Evolutionary conservation across 2,113 vertebrate genomes (phyloP).

Genomic region (Cryptotis parvus): DNA sequence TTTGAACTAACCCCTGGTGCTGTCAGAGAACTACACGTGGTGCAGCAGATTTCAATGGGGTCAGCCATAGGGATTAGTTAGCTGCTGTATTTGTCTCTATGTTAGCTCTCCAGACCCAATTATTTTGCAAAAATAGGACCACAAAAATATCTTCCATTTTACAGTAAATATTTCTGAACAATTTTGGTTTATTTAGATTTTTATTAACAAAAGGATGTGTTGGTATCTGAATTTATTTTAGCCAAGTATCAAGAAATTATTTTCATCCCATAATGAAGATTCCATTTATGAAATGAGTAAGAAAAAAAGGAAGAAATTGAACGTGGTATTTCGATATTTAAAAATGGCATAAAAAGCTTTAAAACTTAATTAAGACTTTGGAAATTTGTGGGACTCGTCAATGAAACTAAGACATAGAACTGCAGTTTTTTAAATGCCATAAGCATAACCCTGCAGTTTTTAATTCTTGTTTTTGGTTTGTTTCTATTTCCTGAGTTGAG

Average conservation of each 20-base stretch:
- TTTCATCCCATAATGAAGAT: neutral
- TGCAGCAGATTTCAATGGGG: too few relatives aligned
- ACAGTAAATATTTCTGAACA: slow-evolving; percentile 39
- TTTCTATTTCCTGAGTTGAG: too few relatives aligned
- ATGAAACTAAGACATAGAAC: slow-evolving; percentile 9
- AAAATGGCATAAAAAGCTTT: slow-evolving; percentile 5
- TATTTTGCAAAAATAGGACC: neutral
- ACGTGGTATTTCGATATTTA: neutral
- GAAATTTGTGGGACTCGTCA: neutral
- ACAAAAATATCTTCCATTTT: neutral
- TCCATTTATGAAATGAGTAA: slow-evolving; percentile 1
- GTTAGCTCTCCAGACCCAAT: too few relatives aligned
- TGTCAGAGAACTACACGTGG: too few relatives aligned
- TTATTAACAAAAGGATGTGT: neutral
- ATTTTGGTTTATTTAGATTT: slow-evolving; percentile 11
- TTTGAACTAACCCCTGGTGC: too few relatives aligned
- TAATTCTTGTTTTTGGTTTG: too few relatives aligned
- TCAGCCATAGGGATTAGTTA: too few relatives aligned
- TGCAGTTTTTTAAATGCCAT: neutral
- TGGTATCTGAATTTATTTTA: slow-evolving; percentile 36
- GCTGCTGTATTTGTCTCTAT: too few relatives aligned
- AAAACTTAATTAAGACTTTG: neutral
- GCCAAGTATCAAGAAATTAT: neutral
- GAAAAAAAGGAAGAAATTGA: slow-evolving; percentile 13
- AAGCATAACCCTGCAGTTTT: neutral